Base-by-base conservation (phyloP, 2,888 invertebrate genomes). In the Xylocampa areola region DNA sequence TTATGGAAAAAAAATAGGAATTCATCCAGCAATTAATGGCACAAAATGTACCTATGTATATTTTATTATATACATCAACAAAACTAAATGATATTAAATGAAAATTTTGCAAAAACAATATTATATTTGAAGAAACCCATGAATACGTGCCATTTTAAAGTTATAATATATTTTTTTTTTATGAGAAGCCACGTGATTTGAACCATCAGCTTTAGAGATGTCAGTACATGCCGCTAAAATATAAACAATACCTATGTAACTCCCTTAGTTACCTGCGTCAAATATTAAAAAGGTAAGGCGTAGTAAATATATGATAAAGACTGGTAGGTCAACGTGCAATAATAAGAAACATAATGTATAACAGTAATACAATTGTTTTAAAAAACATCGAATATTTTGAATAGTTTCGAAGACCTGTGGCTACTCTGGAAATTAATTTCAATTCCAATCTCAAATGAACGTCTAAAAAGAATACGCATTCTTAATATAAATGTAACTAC, bases 241-340 rank as follows among this genome's bases (percentile, higher is more conserved):
- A 35, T 7, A 11, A 23, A n/a, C n/a, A n/a, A n/a, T n/a, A n/a
- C n/a, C n/a, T 8, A 17, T 23, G 40, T 47, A 45, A 41, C 35
- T 41, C 25, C n/a, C 32, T 32, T 36, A 17, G 44, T 49, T 64
- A 69, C 43, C 41, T 16, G 10, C 47, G 8, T 27, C 25, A 17
- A 25, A 27, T 35, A 36, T 35, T 32, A 25, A 62, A 23, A 62
- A 37, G 33, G n/a, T 48, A 17, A 37, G 33, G n/a, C 44, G 16
- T 52, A 37, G 33, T 37, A 49, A 33, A 33, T 25, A 16, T 14
- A 61, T 39, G n/a, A 47, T 19, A 32, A 65, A 66, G 65, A 66
- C 65, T 70, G 65, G 47, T 61, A 68, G 21, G 66, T 70, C 58
- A 49, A 36, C 23, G 71, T 70, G 65, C 65, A 66, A 66, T 66